Base-by-base conservation (phyloP, 2,797 vertebrate genomes). In the Betta splendens region DNA sequence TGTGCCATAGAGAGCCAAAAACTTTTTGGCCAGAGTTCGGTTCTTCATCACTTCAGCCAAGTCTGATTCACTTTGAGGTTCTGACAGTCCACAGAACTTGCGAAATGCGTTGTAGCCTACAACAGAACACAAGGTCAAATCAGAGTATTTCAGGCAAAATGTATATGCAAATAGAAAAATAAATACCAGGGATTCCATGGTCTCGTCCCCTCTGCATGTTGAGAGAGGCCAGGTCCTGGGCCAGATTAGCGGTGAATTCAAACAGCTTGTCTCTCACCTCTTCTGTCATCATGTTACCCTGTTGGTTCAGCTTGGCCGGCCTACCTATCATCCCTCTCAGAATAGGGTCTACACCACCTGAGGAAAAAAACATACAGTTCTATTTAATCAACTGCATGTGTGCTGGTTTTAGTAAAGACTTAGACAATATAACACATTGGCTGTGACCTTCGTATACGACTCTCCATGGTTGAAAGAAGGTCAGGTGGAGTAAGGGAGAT, bases 101-200 rank as follows among this genome's bases (percentile, higher is more conserved):
- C 94, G 90, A 95, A 94, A 98, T 45, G 87, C 81, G 22, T 93
- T 96, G 83, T 96, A 97, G 23, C 94, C 95, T 98, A 69, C 7
- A 36, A 44, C 12, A 13, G 5, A 11, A 33, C 13, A 13, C 11
- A n/a, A n/a, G n/a, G n/a, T n/a, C n/a, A n/a, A n/a, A n/a, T n/a
- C n/a, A n/a, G n/a, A n/a, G n/a, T n/a, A n/a, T n/a, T n/a, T n/a
- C n/a, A n/a, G n/a, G n/a, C n/a, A n/a, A n/a, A n/a, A n/a, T n/a
- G 18, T 3, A 39, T 20, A n/a, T 4, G 35, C 39, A 1, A 18
- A 53, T n/a, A n/a, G 1, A 56, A 25, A 16, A 0, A 9, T 39
- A 17, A 16, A 32, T 90, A 96, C 95, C 94, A 50, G 93, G 94
- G 33, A 95, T 72, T 18, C 90, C 95, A 0, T 96, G 95, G 62